Base-by-base conservation (phyloP, 2,797 vertebrate species). In the Oryzias dopingdopingensis region DNA sequence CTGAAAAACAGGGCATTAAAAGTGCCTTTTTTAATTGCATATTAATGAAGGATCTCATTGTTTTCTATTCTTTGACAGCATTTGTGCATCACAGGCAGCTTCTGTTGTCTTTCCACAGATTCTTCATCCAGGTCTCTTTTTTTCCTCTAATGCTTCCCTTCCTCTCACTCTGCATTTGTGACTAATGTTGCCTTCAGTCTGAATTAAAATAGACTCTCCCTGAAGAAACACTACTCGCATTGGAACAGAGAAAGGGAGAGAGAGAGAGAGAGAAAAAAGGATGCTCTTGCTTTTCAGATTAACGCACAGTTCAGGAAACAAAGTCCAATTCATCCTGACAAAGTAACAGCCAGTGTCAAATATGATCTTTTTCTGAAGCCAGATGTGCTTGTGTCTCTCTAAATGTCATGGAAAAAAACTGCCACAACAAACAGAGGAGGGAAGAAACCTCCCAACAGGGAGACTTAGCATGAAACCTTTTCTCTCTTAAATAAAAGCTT, bases 161-260 rank as follows among this genome's bases (percentile, higher is more conserved):
- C 43, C 52, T 44, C 57, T 40, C 65, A 44, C 43, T 85, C 61
- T 59, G 51, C 65, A 56, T 52, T 53, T 48, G 75, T 88, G 87
- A 89, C 82, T 88, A 88, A 90, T 67, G 6, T 77, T 62, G 80
- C 86, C 80, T 70, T 86, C 80, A 79, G 86, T 77, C 70, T 56
- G 82, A 78, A 84, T 90, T 80, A 86, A 86, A 89, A 89, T 86
- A 86, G 84, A 85, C 75, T 32, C 48, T 62, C 69, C 87, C 87
- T 77, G 23, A 67, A 86, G 86, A 82, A 49, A 76, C 58, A 49
- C 77, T 76, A 68, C 59, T 32, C 79, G 68, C 71, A 71, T 66
- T 74, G 83, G 83, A 83, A 85, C 77, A 37, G 32, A 29, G 26
- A 29, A 29, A 29, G 26, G 26, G 26, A 2, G 26, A 29, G 26